Evolutionary conservation across 2,888 invertebrate genomes (phyloP).

Genomic region (Beris chalybata): DNA sequence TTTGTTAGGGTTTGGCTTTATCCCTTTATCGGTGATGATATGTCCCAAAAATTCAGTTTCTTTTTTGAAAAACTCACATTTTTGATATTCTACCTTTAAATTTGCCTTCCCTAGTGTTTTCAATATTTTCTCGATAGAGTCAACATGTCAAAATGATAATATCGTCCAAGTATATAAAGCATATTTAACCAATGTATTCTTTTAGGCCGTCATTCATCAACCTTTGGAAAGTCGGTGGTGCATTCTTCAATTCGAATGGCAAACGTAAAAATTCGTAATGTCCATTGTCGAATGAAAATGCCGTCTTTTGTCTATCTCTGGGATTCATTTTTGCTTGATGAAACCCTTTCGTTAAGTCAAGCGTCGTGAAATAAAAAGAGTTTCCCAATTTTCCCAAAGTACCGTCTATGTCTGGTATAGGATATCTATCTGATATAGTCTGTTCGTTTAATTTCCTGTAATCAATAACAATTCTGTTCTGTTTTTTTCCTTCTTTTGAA

Average conservation of each 20-base stretch:
- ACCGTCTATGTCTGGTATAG: too few relatives aligned
- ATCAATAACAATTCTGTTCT: too few relatives aligned
- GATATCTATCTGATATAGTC: too few relatives aligned
- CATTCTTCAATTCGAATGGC: constrained; percentile 29
- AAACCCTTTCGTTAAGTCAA: too few relatives aligned
- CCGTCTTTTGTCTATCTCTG: constrained; percentile 20
- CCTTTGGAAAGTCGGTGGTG: constrained; percentile 31
- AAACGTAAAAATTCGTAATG: constrained; percentile 30
- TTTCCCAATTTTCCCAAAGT: too few relatives aligned
- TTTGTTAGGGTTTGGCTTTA: constrained; percentile 44
- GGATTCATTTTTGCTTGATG: too few relatives aligned
- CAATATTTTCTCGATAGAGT: constrained; percentile 41
- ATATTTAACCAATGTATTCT: constrained; percentile 40
- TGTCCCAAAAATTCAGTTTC: constrained; percentile 46
- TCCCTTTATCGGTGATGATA: constrained; percentile 44
- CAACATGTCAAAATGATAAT: constrained; percentile 45
- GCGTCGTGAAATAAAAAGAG: too few relatives aligned
- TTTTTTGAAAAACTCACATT: constrained; percentile 43
- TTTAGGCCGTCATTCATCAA: constrained; percentile 40
- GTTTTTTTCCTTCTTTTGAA: too few relatives aligned
- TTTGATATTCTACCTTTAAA: constrained; percentile 44
- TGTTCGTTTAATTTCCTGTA: too few relatives aligned
- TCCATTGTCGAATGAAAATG: constrained; percentile 25
- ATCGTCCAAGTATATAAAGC: constrained; percentile 47
- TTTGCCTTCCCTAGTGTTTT: constrained; percentile 39